These are phyloP conservation scores for Lottia scabra DNA, from an alignment of 2,888 invertebrate species.

Conservation along the genomic window DNA sequence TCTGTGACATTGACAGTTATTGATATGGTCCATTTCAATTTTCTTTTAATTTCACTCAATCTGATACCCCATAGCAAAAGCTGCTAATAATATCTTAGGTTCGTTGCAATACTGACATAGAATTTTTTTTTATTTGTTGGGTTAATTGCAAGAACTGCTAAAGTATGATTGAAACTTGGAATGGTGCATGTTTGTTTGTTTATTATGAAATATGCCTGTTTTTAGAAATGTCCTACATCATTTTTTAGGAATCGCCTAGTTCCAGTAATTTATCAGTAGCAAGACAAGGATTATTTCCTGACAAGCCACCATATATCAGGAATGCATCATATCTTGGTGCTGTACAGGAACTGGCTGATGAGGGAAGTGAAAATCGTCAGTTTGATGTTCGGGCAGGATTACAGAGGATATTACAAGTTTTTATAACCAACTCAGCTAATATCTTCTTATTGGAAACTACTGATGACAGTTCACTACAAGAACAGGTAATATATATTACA, in stretches of 20 bases:
- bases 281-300: slow-evolving; percentile 25
- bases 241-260: slow-evolving; percentile 48
- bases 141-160: too few species aligned
- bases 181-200: too few species aligned
- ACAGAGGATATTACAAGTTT: slow-evolving; percentile 82
- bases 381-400: slow-evolving; percentile 66
- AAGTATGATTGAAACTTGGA: too few species aligned
- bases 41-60: too few species aligned
- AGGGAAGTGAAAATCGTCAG: slow-evolving; percentile 40
- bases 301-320: slow-evolving; percentile 39
- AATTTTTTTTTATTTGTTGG: too few species aligned
- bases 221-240: not conserved
- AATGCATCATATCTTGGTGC: slow-evolving; percentile 62
- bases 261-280: slow-evolving; percentile 40
- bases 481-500: slow-evolving; percentile 62
- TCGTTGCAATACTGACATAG: too few species aligned
- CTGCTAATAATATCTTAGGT: too few species aligned
- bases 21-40: too few species aligned
- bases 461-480: slow-evolving; percentile 42
- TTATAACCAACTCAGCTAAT: slow-evolving; percentile 95
- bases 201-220: not conserved
- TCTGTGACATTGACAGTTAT: too few species aligned
- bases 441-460: slow-evolving; percentile 77
- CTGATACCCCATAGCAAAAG: too few species aligned
- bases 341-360: slow-evolving; percentile 55